A percentile compares a stretch with the other conserved stretches of the same genome.
phyloP scores from a whole-genome alignment of 2,888 invertebrate species.

The Drosophila atripex region DNA sequence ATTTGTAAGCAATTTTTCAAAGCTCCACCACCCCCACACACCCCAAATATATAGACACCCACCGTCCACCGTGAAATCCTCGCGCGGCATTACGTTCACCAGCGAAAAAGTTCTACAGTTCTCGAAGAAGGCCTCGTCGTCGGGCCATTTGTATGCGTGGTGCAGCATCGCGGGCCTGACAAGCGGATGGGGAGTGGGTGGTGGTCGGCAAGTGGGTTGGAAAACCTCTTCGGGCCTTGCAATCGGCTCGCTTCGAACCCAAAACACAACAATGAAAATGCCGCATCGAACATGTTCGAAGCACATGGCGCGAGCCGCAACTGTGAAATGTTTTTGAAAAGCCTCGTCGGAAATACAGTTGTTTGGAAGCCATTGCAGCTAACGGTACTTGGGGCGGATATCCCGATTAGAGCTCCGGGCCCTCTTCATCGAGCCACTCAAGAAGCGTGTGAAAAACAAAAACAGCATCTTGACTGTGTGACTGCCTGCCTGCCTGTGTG shows the following conservation, averaged over 20 bases:
- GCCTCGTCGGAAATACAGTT: slow-evolving; percentile 61
- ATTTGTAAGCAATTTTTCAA: slow-evolving; percentile 60
- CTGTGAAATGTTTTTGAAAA: slow-evolving; percentile 28
- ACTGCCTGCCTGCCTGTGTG: slow-evolving; percentile 1
- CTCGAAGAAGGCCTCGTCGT: slow-evolving; percentile 21
- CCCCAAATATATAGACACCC: slow-evolving; percentile 14
- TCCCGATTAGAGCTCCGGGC: neutral
- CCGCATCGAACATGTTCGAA: slow-evolving; percentile 63
- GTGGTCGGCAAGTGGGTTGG: slow-evolving; percentile 3
- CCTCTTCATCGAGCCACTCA: slow-evolving; percentile 11
- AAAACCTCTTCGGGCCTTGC: slow-evolving; percentile 24
- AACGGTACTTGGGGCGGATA: slow-evolving; percentile 65
- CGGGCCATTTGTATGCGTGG: slow-evolving; percentile 49
- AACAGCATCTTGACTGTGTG: slow-evolving; percentile 36
- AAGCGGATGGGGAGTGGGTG: neutral
- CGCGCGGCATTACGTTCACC: slow-evolving; percentile 23
- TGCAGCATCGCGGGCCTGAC: slow-evolving; percentile 46
- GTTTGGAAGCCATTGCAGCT: slow-evolving; percentile 69
- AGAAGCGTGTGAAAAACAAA: slow-evolving; percentile 39
- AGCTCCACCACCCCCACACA: slow-evolving; percentile 31
- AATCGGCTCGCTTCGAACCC: slow-evolving; percentile 53
- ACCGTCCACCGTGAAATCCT: slow-evolving; percentile 10
- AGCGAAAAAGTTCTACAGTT: slow-evolving; percentile 16
- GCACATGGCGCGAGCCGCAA: slow-evolving; percentile 54
- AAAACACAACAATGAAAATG: slow-evolving; percentile 68